Conservation (phyloP, 1,140 invertebrate genomes). For the Notospermus geniculatus region DNA sequence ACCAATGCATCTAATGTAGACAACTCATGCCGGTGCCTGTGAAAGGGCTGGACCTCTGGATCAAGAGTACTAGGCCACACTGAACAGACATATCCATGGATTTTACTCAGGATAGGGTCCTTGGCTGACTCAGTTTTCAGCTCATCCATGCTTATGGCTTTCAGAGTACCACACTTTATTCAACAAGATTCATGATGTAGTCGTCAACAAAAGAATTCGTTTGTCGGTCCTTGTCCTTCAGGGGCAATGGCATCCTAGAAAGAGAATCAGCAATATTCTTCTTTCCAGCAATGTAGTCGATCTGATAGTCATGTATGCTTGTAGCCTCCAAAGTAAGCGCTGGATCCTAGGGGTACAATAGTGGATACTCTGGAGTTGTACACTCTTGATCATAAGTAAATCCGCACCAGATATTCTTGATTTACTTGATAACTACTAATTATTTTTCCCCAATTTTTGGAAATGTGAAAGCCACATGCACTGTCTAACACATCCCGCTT, state of each 20-base stretch:
- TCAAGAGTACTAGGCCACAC: background rate
- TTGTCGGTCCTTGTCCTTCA: background rate
- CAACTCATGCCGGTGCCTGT: background rate
- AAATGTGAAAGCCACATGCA: too few relatives aligned
- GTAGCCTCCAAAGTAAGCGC: background rate
- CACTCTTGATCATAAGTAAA: too few relatives aligned
- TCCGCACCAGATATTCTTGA: too few relatives aligned
- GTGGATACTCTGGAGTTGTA: background rate
- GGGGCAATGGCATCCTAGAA: background rate
- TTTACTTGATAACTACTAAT: too few relatives aligned
- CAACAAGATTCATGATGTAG: background rate
- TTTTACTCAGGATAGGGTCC: background rate
- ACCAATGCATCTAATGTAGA: background rate
- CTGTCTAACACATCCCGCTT: too few relatives aligned
- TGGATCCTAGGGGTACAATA: background rate
- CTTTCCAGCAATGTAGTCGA: background rate
- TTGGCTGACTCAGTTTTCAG: background rate
- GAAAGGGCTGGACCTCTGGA: background rate
- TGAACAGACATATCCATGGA: background rate
- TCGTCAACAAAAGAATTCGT: background rate
- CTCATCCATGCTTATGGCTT: background rate
- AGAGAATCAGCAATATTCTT: conserved; percentile 1
- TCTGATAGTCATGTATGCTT: background rate
- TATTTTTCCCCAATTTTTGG: too few relatives aligned
- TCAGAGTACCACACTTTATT: background rate